These are phyloP conservation scores for Meriones unguiculatus DNA, from an alignment of 2,113 vertebrate genomes.

Conservation along the genomic window DNA sequence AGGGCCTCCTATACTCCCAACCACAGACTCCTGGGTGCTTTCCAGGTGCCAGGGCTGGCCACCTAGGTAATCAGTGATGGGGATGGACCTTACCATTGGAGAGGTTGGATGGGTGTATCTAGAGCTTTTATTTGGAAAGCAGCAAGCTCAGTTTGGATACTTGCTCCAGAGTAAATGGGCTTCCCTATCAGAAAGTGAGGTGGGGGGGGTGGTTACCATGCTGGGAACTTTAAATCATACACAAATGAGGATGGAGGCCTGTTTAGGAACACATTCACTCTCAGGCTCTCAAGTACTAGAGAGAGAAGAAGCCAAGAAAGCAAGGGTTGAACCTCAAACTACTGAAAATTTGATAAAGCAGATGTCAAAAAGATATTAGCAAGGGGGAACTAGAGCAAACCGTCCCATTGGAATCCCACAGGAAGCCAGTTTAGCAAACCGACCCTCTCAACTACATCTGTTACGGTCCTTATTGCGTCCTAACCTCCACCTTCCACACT, in stretches of 20 bases:
- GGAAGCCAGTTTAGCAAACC: neutral
- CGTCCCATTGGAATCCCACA: neutral
- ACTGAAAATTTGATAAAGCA: neutral
- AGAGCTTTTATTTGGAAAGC: neutral
- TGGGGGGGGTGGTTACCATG: neutral
- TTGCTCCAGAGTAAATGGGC: neutral
- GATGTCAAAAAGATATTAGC: neutral
- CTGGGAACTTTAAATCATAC: constrained; percentile 2
- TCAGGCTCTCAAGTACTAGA: neutral
- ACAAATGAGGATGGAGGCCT: neutral
- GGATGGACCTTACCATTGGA: neutral
- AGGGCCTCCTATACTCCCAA: neutral
- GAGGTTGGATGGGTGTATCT: neutral
- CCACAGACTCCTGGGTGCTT: neutral
- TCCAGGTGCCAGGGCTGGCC: neutral
- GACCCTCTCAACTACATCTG: neutral
- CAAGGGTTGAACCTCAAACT: constrained; percentile 16
- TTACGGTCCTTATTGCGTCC: neutral
- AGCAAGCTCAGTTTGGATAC: constrained; percentile 9
- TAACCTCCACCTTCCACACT: neutral
- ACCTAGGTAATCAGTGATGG: neutral
- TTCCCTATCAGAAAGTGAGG: constrained; percentile 13
- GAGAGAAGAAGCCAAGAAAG: neutral
- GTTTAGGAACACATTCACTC: neutral
- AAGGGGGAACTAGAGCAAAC: neutral